Conservation (phyloP, 2,888 invertebrate species). For the Lucinisca nassula region DNA sequence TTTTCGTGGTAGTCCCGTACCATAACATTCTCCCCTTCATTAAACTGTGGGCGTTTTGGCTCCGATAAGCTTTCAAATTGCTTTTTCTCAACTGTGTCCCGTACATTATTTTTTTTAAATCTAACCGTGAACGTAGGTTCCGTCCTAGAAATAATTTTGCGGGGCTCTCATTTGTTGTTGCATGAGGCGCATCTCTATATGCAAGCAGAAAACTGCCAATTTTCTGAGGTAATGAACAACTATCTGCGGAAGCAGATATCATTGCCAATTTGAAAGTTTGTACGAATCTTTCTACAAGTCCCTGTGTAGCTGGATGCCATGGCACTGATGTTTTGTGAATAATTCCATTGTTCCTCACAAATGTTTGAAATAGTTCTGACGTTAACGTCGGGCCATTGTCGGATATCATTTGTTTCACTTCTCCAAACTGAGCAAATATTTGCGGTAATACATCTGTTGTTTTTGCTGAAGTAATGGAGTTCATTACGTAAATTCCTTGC, state of each 20-base stretch:
- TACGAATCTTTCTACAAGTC: constrained; percentile 63
- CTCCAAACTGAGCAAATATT: constrained; percentile 25
- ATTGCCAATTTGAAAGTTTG: constrained; percentile 65
- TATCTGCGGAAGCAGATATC: constrained; percentile 35
- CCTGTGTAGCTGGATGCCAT: constrained; percentile 59
- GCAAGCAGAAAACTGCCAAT: constrained; percentile 36
- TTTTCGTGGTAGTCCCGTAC: constrained; percentile 19
- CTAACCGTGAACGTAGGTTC: constrained; percentile 22
- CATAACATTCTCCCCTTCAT: constrained; percentile 16
- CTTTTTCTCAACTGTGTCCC: constrained; percentile 7
- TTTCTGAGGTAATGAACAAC: constrained; percentile 30
- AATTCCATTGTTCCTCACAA: constrained; percentile 60
- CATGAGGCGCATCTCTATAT: constrained; percentile 49
- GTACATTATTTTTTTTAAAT: background rate
- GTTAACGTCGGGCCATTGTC: constrained; percentile 64
- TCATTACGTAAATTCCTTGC: constrained; percentile 83
- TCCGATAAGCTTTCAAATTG: constrained; percentile 12
- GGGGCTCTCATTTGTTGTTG: constrained; percentile 47
- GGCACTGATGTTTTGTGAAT: constrained; percentile 54
- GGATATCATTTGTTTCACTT: background rate
- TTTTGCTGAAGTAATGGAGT: constrained; percentile 36
- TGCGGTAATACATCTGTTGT: constrained; percentile 41
- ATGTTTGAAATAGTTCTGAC: constrained; percentile 46
- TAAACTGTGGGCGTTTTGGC: background rate
- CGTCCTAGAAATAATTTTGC: constrained; percentile 59